Conservation (phyloP, 2,888 invertebrate species). For the Eristalinus aeneus region DNA sequence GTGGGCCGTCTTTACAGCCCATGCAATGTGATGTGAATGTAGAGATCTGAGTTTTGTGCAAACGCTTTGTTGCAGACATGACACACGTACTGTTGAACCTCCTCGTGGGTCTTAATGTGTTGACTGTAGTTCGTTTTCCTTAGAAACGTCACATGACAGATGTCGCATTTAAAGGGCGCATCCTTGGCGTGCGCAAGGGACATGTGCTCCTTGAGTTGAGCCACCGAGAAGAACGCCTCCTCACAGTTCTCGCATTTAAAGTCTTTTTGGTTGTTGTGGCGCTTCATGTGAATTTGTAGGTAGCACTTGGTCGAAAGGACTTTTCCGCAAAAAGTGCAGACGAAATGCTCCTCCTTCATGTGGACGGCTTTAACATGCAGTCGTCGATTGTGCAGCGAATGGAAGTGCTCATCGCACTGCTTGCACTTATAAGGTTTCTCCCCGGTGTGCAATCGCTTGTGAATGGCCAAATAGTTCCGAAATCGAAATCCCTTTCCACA, state of each 20-base stretch:
- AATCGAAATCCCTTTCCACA: slow-evolving; percentile 76
- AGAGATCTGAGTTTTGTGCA: slow-evolving; percentile 67
- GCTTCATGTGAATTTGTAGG: slow-evolving; percentile 74
- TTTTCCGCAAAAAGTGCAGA: slow-evolving; percentile 75
- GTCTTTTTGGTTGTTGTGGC: slow-evolving; percentile 75
- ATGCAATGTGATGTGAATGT: slow-evolving; percentile 66
- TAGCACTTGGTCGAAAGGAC: slow-evolving; percentile 76
- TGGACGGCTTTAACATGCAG: slow-evolving; percentile 70
- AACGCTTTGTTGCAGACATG: slow-evolving; percentile 68
- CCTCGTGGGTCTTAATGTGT: slow-evolving; percentile 73
- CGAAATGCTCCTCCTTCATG: slow-evolving; percentile 62
- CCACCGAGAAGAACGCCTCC: slow-evolving; percentile 75
- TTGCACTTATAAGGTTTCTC: slow-evolving; percentile 76
- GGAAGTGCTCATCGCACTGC: slow-evolving; percentile 39
- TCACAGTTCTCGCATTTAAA: slow-evolving; percentile 74
- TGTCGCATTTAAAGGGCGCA: slow-evolving; percentile 73
- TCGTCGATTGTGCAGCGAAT: slow-evolving; percentile 72
- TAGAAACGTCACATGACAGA: slow-evolving; percentile 74
- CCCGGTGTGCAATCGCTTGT: slow-evolving; percentile 76
- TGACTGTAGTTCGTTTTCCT: slow-evolving; percentile 76
- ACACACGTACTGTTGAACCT: slow-evolving; percentile 65
- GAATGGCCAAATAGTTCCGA: slow-evolving; percentile 76
- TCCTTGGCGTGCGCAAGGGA: slow-evolving; percentile 72
- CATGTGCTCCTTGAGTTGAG: slow-evolving; percentile 76
- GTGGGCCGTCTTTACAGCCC: slow-evolving; percentile 4